Conservation (phyloP, 2,888 invertebrate genomes). For the Clostera curtula region DNA sequence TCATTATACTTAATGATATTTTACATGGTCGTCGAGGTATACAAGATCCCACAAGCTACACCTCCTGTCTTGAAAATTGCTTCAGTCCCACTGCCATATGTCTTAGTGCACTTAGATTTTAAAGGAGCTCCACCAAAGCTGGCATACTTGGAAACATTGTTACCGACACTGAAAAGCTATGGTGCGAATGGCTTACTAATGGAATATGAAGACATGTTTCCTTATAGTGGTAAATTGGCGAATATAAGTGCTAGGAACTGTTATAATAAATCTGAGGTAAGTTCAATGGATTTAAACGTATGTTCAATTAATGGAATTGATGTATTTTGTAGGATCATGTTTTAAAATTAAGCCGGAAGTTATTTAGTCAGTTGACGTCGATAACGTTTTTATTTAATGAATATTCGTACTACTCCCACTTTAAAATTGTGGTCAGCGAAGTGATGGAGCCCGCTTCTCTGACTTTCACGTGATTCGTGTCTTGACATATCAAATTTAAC, state of each 20-base stretch:
- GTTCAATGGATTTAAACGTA: slow-evolving; percentile 4
- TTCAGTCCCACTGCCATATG: slow-evolving; percentile 45
- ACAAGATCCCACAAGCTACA: slow-evolving; percentile 1
- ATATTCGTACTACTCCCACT: too few relatives aligned
- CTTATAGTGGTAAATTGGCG: slow-evolving; percentile 76
- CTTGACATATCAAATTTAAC: too few relatives aligned
- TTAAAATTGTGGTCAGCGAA: too few relatives aligned
- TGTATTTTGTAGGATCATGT: too few relatives aligned
- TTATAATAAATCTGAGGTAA: slow-evolving; percentile 68
- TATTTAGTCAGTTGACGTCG: too few relatives aligned
- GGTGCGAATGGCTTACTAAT: slow-evolving; percentile 87
- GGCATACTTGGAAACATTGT: slow-evolving; percentile 73
- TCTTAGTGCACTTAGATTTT: slow-evolving; percentile 87
- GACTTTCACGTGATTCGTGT: too few relatives aligned
- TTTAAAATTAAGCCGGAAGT: too few relatives aligned
- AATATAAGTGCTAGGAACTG: slow-evolving; percentile 78
- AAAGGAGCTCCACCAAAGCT: slow-evolving; percentile 88
- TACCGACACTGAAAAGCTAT: slow-evolving; percentile 75
- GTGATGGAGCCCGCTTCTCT: too few relatives aligned
- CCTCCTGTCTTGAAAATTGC: not conserved
- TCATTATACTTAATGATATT: slow-evolving; percentile 8
- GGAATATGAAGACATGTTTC: slow-evolving; percentile 94
- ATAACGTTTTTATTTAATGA: too few relatives aligned
- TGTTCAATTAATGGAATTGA: not conserved
- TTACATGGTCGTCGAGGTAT: slow-evolving; percentile 3